Evolutionary conservation across 2,113 vertebrate genomes (phyloP), one percentile per base, ranked within the genome.

Genomic region (Leuciscus idus): DNA sequence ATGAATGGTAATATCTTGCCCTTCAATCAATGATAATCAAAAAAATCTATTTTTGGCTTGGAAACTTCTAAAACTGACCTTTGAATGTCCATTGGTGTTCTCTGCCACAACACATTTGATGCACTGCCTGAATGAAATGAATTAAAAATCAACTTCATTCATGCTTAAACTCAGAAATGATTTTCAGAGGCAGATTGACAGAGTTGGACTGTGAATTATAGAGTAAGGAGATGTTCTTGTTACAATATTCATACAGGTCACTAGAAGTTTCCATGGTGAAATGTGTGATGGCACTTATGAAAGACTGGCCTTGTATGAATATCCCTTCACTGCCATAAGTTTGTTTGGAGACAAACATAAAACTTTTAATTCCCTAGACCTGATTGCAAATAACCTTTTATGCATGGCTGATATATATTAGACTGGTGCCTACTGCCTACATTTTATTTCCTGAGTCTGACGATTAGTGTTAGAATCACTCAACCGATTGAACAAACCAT

Each of bases 131-230:
- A 66, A 30, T 26, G 13, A 52, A 83, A 78, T 73, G 2, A 88
- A 83, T 55, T 33, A 81, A 66, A 66, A 36, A 55, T 84, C n/a
- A 55, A 39, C 59, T 76, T 39, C 52, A 59, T 82, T 81, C 57
- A 81, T 66, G 33, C 52, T 73, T 81, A 68, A 46, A 10, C 39
- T 77, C 46, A 46, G 64, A 17, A 64, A 64, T 75, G 55, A 84
- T 52, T 70, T 57, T 59, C 26, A 68, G 55, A 66, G 26, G 10
- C 73, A 33, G 70, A 81, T 48, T 81, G 46, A 33, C 82, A 84
- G 30, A 86, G 82, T 75, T 57, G 52, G 66, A 70, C 50, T 79
- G 36, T 88, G 52, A 85, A 88, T 85, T 82, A 82, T 85, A 70
- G 78, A 85, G 68, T 26, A 62, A 17, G 23, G 30, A 76, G 55